These are phyloP conservation scores for Chymomyza fuscimana DNA, from an alignment of 2,888 invertebrate genomes.

Conservation along the genomic window DNA sequence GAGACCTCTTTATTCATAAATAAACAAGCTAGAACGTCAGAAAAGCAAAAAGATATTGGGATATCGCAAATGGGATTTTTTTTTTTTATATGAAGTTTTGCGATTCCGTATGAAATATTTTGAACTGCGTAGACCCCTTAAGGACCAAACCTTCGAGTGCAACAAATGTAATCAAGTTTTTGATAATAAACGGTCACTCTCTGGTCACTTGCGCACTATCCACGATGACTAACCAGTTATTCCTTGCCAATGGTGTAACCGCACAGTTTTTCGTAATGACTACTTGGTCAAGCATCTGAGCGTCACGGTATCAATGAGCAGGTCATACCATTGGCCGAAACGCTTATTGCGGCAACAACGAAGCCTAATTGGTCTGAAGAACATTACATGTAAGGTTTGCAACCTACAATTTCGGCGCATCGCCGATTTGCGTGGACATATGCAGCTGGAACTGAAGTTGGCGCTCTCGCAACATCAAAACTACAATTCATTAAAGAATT, in stretches of 20 bases:
- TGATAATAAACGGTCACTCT: constrained; percentile 72
- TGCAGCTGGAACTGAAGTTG: constrained; percentile 59
- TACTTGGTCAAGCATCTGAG: constrained; percentile 73
- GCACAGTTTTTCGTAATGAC: constrained; percentile 71
- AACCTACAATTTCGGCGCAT: constrained; percentile 63
- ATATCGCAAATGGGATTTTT: too few species aligned
- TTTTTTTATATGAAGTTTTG: too few species aligned
- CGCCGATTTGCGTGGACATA: constrained; percentile 63
- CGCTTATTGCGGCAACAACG: constrained; percentile 62
- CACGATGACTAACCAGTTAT: constrained; percentile 71
- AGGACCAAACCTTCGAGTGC: constrained; percentile 62
- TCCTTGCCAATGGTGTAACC: constrained; percentile 75
- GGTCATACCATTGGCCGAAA: constrained; percentile 66
- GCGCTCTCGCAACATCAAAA: constrained; percentile 51
- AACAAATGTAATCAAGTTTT: constrained; percentile 61
- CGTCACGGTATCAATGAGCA: constrained; percentile 66
- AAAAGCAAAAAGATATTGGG: too few species aligned
- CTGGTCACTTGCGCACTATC: constrained; percentile 66
- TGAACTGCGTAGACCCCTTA: too few species aligned
- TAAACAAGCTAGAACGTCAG: too few species aligned
- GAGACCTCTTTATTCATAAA: too few species aligned
- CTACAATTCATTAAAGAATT: constrained; percentile 61
- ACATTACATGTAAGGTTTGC: constrained; percentile 72
- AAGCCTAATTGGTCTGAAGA: constrained; percentile 72
- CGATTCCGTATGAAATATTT: too few species aligned